phyloP scores from a whole-genome alignment of 1,140 invertebrate genomes.

The Hydropsyche tenuis region DNA sequence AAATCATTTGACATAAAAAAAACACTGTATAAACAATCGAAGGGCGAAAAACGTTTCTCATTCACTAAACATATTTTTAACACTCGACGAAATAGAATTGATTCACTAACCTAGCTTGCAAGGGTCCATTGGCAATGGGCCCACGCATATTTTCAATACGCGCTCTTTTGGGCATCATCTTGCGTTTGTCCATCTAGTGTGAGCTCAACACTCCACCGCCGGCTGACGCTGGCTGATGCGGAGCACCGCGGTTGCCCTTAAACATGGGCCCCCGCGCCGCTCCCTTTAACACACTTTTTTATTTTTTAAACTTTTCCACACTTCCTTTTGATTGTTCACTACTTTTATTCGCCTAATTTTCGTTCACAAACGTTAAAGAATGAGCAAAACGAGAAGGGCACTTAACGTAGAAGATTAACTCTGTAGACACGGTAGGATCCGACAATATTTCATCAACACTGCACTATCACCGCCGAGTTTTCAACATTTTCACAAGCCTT shows the following conservation, averaged over 20 bases:
- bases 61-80: background rate
- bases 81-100: no score
- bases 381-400: background rate
- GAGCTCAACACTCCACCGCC: slow-evolving; percentile 33
- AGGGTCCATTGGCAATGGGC: slow-evolving; percentile 75
- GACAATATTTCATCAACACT: background rate
- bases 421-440: background rate
- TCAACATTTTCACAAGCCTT: slow-evolving; percentile 20
- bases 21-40: background rate
- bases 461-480: slow-evolving; percentile 26
- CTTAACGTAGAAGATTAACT: background rate
- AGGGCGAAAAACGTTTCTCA: background rate
- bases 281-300: slow-evolving; percentile 26
- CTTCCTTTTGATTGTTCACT: slow-evolving; percentile 6
- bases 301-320: slow-evolving; percentile 6
- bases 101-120: slow-evolving; percentile 69
- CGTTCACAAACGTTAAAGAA: background rate
- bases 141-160: slow-evolving; percentile 70
- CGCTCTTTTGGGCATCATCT: slow-evolving; percentile 69
- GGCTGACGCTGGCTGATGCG: slow-evolving; percentile 29
- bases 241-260: slow-evolving; percentile 38
- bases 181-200: slow-evolving; percentile 66
- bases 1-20: background rate
- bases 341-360: background rate
- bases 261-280: slow-evolving; percentile 40